Percentiles rank a stretch among this genome's conserved stretches.
Evolutionary conservation across 2,113 vertebrate species (phyloP).

Genomic region (Paradisaea rubra): DNA sequence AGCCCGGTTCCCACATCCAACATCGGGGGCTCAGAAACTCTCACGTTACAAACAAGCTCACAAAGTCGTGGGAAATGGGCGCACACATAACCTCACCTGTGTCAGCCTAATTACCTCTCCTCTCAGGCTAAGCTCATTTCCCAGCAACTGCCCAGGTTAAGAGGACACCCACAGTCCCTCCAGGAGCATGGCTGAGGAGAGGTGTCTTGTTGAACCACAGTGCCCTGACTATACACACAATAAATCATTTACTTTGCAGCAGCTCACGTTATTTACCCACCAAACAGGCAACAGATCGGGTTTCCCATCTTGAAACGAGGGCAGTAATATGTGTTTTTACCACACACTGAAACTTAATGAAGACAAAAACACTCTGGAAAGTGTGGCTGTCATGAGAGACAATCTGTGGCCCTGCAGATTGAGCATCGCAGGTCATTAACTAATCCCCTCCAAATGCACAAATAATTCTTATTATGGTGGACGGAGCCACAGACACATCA

Average conservation of each 20-base stretch:
- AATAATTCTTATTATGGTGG: background rate
- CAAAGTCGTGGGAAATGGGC: background rate
- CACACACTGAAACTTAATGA: background rate
- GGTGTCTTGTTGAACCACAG: background rate
- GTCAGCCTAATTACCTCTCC: background rate
- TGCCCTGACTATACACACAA: background rate
- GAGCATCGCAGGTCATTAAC: background rate
- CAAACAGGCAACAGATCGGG: background rate
- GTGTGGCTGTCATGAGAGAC: background rate
- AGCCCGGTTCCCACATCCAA: accelerated
- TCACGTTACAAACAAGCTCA: background rate
- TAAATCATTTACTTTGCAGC: background rate
- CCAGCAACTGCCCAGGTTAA: background rate
- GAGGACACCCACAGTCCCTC: background rate
- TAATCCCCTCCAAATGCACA: background rate
- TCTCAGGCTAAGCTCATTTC: background rate
- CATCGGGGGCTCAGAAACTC: background rate
- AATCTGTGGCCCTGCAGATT: accelerated
- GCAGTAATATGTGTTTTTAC: background rate
- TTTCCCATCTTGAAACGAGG: background rate
- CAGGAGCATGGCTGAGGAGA: background rate
- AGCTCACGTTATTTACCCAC: background rate
- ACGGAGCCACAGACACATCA: background rate
- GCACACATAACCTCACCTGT: background rate
- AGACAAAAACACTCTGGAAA: background rate